Evolutionary conservation across 2,113 vertebrate species (phyloP), one percentile per base, ranked within the genome.

Genomic region (Takifugu bimaculatus): DNA sequence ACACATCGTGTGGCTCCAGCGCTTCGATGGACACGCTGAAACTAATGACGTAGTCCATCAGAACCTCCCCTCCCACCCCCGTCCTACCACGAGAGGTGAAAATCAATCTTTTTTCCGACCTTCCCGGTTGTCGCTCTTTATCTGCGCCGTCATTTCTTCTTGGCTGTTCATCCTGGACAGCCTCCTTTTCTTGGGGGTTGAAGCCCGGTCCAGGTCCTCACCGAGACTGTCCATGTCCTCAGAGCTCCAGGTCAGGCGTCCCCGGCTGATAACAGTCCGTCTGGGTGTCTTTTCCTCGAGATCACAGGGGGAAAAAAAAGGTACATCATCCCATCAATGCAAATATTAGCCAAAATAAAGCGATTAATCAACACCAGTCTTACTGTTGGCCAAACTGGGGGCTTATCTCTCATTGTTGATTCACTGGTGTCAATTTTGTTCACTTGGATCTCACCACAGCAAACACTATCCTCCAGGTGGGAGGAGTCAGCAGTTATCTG

Each of bases 1-100:
- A 84, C 94, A 96, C 91, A 95, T 89, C 0, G 90, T 75, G 25
- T 96, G 94, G 63, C 89, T 88, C 92, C 94, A 94, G 29, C 94
- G 91, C 13, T 57, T 85, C 74, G 76, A 89, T 0, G 94, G 94
- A 74, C 84, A 83, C 4, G 54, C 93, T 93, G 76, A 77, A 72
- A 70, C 79, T 77, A 54, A 78, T 32, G 26, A 42, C 1, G 12
- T 10, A 4, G 7, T 47, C 44, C 4, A 9, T 73, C 28, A 60
- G 57, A 59, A 59, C 5, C 13, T 1, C 2, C 4, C 28, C 50
- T 10, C 28, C 13, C 14, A 26, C 12, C 1, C 2, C 4, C 28
- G 50, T 10, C 28, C 13, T n/a, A 26, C 12, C 15, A n/a, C 47
- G 6, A 26, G 6, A 45, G 27, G 6, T 14, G 42, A 60, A 1